Conservation (phyloP, 2,888 invertebrate genomes). For the Ceraclea dissimilis region DNA sequence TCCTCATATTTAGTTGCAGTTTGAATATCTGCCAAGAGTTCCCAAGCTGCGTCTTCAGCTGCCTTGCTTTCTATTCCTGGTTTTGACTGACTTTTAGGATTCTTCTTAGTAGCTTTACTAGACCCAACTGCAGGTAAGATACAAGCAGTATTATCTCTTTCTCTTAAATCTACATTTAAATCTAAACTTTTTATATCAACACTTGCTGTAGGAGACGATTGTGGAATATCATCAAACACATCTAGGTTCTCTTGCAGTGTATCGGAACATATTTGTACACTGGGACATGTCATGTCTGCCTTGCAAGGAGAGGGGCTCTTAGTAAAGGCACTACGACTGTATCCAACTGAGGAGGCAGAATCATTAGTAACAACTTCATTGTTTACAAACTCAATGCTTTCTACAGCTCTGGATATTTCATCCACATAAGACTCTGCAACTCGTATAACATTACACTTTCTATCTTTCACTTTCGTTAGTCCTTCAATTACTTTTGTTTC, state of each 20-base stretch:
- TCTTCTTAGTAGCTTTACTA: background rate
- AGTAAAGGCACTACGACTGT: constrained; percentile 1
- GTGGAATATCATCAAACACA: constrained; percentile 2
- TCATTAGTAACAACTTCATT: constrained; percentile 18
- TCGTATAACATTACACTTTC: background rate
- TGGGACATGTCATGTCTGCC: background rate
- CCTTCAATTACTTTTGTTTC: background rate
- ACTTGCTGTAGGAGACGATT: background rate
- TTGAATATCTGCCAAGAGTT: constrained; percentile 17
- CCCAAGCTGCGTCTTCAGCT: constrained; percentile 21
- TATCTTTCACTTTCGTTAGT: background rate
- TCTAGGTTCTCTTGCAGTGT: constrained; percentile 6
- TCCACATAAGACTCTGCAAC: constrained; percentile 12
- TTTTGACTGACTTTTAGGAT: background rate
- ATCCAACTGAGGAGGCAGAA: background rate
- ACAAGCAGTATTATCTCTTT: background rate
- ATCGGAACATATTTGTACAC: constrained; percentile 9
- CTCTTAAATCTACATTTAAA: background rate
- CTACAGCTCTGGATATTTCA: constrained; percentile 23
- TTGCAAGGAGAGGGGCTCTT: background rate
- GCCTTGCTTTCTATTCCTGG: constrained; percentile 7
- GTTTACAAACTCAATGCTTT: constrained; percentile 22
- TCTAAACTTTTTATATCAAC: background rate
- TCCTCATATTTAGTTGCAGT: constrained; percentile 1
- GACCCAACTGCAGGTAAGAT: background rate